Percentiles rank a stretch among this genome's conserved stretches.
These are phyloP conservation scores for Dryobotodes eremita DNA, from an alignment of 2,888 invertebrate species.

Conservation along the genomic window DNA sequence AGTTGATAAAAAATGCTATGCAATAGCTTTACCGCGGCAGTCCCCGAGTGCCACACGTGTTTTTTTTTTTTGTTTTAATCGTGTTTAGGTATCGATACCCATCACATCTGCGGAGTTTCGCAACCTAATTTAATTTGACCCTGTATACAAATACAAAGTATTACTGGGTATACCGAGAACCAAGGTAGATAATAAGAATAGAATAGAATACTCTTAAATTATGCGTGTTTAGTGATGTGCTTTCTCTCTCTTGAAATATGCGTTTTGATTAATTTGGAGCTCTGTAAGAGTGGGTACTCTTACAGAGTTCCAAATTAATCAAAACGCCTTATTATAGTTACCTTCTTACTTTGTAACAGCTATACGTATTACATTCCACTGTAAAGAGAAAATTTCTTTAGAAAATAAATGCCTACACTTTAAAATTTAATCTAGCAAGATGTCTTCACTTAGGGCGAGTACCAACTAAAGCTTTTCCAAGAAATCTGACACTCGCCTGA, in stretches of 20 bases:
- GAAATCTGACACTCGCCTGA: neutral
- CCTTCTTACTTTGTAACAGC: neutral
- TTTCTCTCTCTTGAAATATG: too few relatives aligned
- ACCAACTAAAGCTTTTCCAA: neutral
- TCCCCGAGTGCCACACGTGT: too few relatives aligned
- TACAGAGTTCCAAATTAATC: slow-evolving; percentile 33
- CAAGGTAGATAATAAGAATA: neutral
- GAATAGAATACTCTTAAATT: too few relatives aligned
- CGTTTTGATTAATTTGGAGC: too few relatives aligned
- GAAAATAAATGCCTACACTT: neutral
- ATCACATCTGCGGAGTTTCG: too few relatives aligned
- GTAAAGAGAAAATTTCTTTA: slow-evolving; percentile 1
- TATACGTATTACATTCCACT: slow-evolving; percentile 14
- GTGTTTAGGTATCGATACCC: too few relatives aligned
- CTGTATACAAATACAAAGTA: neutral
- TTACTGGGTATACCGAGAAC: neutral
- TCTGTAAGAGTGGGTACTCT: too few relatives aligned
- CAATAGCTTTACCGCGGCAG: too few relatives aligned
- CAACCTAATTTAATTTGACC: too few relatives aligned
- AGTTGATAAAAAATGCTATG: too few relatives aligned
- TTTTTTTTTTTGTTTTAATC: too few relatives aligned
- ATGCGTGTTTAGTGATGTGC: too few relatives aligned
- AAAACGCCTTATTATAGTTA: slow-evolving; percentile 9
- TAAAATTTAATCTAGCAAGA: neutral
- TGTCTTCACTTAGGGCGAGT: neutral